Conservation (phyloP, 92 coral and sea anemone genomes). For the Galaxea fascicularis region DNA sequence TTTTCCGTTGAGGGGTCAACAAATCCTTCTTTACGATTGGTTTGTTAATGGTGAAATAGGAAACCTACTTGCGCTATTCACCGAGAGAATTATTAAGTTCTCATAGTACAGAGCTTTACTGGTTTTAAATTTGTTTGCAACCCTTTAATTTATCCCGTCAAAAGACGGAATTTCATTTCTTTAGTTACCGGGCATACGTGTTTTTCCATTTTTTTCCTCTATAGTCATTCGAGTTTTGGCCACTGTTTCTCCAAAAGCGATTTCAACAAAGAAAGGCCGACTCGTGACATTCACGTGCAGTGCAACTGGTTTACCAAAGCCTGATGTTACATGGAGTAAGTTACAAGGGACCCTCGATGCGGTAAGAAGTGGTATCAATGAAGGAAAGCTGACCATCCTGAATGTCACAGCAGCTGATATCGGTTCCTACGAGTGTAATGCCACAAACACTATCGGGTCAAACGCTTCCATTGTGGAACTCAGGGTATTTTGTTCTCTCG, state of each 20-base stretch:
- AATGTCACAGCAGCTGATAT: slow-evolving; percentile 22
- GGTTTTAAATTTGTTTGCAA: too few relatives aligned
- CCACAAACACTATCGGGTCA: slow-evolving; percentile 19
- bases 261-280: not conserved
- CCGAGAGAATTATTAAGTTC: too few relatives aligned
- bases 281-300: slow-evolving; percentile 18
- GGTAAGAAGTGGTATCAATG: not conserved
- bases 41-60: too few relatives aligned
- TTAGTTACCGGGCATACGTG: too few relatives aligned
- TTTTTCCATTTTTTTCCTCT: too few relatives aligned
- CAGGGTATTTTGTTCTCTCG: slow-evolving; percentile 1
- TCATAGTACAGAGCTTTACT: too few relatives aligned
- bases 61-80: too few relatives aligned
- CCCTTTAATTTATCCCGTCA: too few relatives aligned
- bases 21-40: too few relatives aligned
- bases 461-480: slow-evolving; percentile 13
- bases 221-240: not conserved
- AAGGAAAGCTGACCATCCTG: slow-evolving; percentile 17
- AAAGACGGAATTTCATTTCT: too few relatives aligned
- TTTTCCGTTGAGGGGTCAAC: too few relatives aligned
- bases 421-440: slow-evolving; percentile 46
- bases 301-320: not conserved
- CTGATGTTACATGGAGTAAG: slow-evolving; percentile 13
- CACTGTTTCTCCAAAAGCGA: not conserved
- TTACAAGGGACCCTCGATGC: slow-evolving; percentile 10